Conservation (phyloP, 2,888 invertebrate genomes). For the Tetranychus piercei region DNA sequence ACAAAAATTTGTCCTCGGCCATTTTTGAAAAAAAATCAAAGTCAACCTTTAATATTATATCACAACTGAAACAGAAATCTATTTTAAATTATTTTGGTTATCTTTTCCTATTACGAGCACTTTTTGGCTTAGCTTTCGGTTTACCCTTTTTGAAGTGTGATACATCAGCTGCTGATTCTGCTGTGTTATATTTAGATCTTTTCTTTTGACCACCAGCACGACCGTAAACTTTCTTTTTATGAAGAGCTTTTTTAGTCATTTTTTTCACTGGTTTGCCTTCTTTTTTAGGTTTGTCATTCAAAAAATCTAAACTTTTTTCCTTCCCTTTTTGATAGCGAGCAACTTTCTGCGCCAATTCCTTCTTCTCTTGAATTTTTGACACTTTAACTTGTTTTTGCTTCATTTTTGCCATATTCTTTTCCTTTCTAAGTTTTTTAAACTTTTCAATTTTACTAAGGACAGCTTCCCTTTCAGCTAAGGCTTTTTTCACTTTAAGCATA, state of each 20-base stretch:
- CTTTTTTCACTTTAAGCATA: constrained; percentile 76
- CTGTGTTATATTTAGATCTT: constrained; percentile 66
- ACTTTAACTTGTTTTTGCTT: constrained; percentile 63
- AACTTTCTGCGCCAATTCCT: constrained; percentile 70
- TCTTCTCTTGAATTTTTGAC: constrained; percentile 72
- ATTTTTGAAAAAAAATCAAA: no score
- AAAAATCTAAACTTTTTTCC: constrained; percentile 56
- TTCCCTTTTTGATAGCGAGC: constrained; percentile 72
- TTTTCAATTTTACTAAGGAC: constrained; percentile 72
- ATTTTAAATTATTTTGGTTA: no score
- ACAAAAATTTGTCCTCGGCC: no score
- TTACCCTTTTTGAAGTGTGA: constrained; percentile 11
- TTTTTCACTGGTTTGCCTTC: constrained; percentile 51
- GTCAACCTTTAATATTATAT: no score
- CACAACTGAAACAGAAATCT: no score
- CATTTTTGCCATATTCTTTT: constrained; percentile 80
- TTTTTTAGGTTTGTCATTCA: constrained; percentile 41
- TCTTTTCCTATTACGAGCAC: no score
- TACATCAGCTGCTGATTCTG: constrained; percentile 42
- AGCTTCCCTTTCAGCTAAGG: constrained; percentile 61
- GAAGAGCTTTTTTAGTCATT: constrained; percentile 42
- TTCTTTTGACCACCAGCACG: constrained; percentile 79
- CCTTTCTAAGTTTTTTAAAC: constrained; percentile 65
- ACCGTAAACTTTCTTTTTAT: constrained; percentile 68
- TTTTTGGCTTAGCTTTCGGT: neutral